These are phyloP conservation scores for Heliocidaris erythrogramma DNA, from an alignment of 35 echinoderm and acorn worm species.

Conservation along the genomic window DNA sequence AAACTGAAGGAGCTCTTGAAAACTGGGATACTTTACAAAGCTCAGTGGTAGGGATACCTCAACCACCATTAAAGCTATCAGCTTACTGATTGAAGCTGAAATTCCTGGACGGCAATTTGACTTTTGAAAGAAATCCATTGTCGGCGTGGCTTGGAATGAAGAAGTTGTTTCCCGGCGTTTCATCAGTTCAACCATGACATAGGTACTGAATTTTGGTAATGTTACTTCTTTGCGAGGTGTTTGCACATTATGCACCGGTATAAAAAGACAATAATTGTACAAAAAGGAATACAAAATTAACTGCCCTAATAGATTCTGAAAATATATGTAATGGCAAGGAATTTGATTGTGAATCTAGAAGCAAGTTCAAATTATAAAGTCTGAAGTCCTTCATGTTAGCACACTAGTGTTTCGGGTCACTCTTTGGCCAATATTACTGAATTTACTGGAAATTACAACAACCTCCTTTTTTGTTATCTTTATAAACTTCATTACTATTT, in stretches of 20 bases:
- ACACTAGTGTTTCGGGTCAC: background rate
- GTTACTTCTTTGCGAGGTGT: constrained; percentile 20
- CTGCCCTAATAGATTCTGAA: background rate
- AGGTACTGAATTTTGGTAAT: constrained; percentile 8
- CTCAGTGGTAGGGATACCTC: background rate
- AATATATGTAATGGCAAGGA: background rate
- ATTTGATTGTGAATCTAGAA: background rate
- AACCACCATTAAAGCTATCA: background rate
- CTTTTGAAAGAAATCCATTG: background rate
- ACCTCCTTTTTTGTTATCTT: background rate
- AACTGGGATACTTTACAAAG: too few species aligned
- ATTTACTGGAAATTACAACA: too few species aligned
- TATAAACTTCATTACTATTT: background rate
- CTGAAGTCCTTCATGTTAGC: too few species aligned
- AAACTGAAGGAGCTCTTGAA: too few species aligned
- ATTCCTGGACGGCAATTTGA: background rate
- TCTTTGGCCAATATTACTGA: background rate
- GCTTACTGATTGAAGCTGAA: background rate
- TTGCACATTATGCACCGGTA: background rate
- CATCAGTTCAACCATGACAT: constrained; percentile 2
- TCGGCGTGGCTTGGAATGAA: background rate
- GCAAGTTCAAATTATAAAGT: constrained; percentile 19
- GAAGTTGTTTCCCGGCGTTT: background rate
- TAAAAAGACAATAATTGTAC: background rate
- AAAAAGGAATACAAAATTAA: constrained; percentile 26